A percentile compares a stretch with the other conserved stretches of the same genome.
Evolutionary conservation across 1,140 invertebrate genomes (phyloP).

Genomic region (Lasioglossum baleicum): DNA sequence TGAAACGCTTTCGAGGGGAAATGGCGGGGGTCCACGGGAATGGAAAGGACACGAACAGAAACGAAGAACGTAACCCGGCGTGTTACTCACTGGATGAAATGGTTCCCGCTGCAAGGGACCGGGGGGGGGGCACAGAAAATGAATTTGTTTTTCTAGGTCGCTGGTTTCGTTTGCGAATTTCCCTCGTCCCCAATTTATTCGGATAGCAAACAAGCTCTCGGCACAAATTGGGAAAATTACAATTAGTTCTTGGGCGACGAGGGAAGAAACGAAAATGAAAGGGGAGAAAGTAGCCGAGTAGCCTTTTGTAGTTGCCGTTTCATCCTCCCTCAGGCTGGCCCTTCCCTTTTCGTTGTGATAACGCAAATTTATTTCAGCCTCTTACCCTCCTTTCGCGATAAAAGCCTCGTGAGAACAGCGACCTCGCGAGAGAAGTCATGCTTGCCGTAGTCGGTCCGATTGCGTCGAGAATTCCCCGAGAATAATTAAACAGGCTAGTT

Average conservation of each 20-base stretch:
- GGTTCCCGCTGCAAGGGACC: not conserved
- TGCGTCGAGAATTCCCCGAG: not conserved
- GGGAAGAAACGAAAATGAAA: not conserved
- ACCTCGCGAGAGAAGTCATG: not conserved
- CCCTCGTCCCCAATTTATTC: no score
- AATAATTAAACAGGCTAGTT: not conserved
- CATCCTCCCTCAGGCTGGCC: no score
- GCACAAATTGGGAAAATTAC: not conserved
- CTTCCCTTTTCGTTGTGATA: conserved; percentile 13
- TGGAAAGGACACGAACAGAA: not conserved
- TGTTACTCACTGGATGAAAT: not conserved
- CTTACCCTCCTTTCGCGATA: not conserved
- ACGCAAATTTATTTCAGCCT: conserved; percentile 34
- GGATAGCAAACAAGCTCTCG: not conserved
- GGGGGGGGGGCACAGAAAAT: not conserved
- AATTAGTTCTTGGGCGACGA: conserved; percentile 7
- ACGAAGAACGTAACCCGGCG: not conserved
- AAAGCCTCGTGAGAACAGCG: not conserved
- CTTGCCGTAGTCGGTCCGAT: not conserved
- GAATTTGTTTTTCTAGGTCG: not conserved
- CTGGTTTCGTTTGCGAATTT: conserved; percentile 3
- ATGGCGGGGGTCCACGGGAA: not conserved
- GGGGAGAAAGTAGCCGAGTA: not conserved
- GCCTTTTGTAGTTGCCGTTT: not conserved
- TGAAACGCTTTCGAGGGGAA: not conserved